Evolutionary conservation across 2,888 invertebrate genomes (phyloP).

Genomic region (Campopleginae sp.): DNA sequence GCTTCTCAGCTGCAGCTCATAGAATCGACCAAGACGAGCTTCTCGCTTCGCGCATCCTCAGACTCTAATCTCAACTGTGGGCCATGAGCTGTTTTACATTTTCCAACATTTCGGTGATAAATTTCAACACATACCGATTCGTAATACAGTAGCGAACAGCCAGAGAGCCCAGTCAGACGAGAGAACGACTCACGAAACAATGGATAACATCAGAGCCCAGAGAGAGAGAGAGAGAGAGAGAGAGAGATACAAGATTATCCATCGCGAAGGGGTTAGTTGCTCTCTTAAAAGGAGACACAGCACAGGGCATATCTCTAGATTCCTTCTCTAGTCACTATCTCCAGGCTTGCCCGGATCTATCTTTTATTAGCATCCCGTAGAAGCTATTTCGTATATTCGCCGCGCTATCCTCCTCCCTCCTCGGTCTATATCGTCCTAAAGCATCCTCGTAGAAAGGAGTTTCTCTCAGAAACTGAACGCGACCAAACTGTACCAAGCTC

Average conservation of each 20-base stretch:
- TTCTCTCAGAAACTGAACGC: slow-evolving; percentile 76
- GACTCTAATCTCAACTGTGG: slow-evolving; percentile 22
- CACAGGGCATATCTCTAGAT: slow-evolving; percentile 60
- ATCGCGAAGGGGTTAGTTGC: slow-evolving; percentile 56
- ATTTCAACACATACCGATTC: slow-evolving; percentile 66
- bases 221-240: no score
- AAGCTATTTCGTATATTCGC: slow-evolving; percentile 79
- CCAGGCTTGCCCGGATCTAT: slow-evolving; percentile 75
- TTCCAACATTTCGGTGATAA: slow-evolving; percentile 66
- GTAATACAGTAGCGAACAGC: slow-evolving; percentile 5
- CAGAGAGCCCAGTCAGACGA: slow-evolving; percentile 60
- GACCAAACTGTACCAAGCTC: slow-evolving; percentile 64
- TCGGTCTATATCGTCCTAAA: slow-evolving; percentile 80
- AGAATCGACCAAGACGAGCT: slow-evolving; percentile 47
- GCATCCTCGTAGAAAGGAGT: slow-evolving; percentile 73
- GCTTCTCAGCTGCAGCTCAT: slow-evolving; percentile 34
- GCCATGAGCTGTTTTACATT: slow-evolving; percentile 64
- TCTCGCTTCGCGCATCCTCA: slow-evolving; percentile 28
- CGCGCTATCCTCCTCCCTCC: slow-evolving; percentile 8
- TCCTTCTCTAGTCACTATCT: slow-evolving; percentile 74
- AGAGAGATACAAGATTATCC: slow-evolving; percentile 34
- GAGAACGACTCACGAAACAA: slow-evolving; percentile 77
- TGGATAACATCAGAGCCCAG: slow-evolving; percentile 66
- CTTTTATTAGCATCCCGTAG: slow-evolving; percentile 83
- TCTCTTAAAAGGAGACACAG: slow-evolving; percentile 28